Base-by-base conservation (phyloP, 2,113 vertebrate genomes). In the Campylorhamphus procurvoides region DNA sequence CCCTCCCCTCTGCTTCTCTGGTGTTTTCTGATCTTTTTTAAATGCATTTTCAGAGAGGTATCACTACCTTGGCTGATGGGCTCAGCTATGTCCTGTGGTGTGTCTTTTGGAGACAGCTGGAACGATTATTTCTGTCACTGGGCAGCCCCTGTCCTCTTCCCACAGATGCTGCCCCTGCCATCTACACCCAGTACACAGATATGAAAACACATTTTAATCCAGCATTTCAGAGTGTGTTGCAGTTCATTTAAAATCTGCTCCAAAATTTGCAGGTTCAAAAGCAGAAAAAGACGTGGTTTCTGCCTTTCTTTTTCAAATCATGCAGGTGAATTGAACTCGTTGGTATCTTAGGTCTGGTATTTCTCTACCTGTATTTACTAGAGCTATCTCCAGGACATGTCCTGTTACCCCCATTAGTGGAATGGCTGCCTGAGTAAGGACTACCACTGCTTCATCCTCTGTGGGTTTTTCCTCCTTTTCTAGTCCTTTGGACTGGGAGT, bases 391-490 rank as follows among this genome's bases (percentile, higher is more conserved):
- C 11, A 55, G 23, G 11, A 1, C 3, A 7, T 37, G 12, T 31
- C 4, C 14, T 64, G 4, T 28, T 44, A 37, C 1, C 0, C 3
- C 1, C 20, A 84, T 31, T 8, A 52, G 46, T 42, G 6, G 35
- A 73, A 89, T 12, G 6, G 17, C 11, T 89, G 46, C 17, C 19
- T 31, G 8, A 31, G 13, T 1, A 1, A 75, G 14, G 29, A 22
- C 14, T 73, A 5, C 3, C 15, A 22, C 23, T 20, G 7, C 9
- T 63, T 47, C 5, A 18, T 40, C 59, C 6, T 6, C 2, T 28
- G 13, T n/a, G 35, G 3, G 0, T 17, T 74, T 71, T 89, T 46
- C 9, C 13, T 49, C 18, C 18, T 40, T 84, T 67, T 12, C 6
- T 22, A 37, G 9, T 31, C 1, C 9, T 55, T 67, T 62, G 12